Evolutionary conservation across 2,113 vertebrate genomes (phyloP), one percentile per base, ranked within the genome.

Genomic region (Marmota monax): DNA sequence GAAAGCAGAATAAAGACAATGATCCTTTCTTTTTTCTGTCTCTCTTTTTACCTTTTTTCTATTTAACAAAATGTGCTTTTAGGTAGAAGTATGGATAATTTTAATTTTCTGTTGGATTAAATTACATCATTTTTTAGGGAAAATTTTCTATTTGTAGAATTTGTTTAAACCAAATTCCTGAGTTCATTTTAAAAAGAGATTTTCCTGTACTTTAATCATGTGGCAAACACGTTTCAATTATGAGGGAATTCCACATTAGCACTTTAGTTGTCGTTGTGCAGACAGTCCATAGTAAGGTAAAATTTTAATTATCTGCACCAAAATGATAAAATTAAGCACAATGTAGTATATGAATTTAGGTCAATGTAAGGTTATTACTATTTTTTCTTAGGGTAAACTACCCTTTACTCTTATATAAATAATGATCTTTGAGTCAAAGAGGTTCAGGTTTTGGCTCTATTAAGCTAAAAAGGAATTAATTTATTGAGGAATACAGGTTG

Each of bases 321-420:
- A 90, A 80, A 65, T 90, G 39, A 78, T 95, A 88, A 90, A 74
- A 72, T 87, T 94, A 84, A 92, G n/a, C n/a, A n/a, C 94, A 94
- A 6, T 76, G 70, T 79, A 32, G 17, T 79, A 0, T 79, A 76
- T 89, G 42, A 92, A 72, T 61, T 70, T 80, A 80, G 76, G 77
- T 90, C 42, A 83, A 17, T 79, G 5, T 91, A 91, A 88, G 56
- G 39, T 79, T 73, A 78, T 91, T 85, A 70, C 48, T 88, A 51
- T 63, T 91, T 29, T 82, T 94, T 67, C 67, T 94, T 72, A 89
- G 27, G 42, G 27, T 85, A 77, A 84, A 61, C 51, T 76, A 23
- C 89, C 18, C 20, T 94, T 95, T 90, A 92, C 82, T 88, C 13
- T 93, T 92, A 82, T 37, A 25, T 88, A 86, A 88, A 25, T 88